Conservation (phyloP, 2,113 vertebrate species). For the Apus apus region DNA sequence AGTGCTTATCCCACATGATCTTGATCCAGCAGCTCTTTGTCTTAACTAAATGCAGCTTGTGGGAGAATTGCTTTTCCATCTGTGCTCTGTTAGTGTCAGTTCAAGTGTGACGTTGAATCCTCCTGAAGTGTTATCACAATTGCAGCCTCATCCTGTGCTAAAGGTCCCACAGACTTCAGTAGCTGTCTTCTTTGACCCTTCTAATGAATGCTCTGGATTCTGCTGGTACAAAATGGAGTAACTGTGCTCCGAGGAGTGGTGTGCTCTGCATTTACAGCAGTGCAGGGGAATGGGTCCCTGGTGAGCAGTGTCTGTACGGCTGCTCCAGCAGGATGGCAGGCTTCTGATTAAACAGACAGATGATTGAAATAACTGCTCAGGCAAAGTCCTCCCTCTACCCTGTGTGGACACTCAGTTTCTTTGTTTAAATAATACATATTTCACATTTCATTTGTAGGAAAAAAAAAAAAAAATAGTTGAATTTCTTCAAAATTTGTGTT, state of each 20-base stretch:
- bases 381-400: not conserved
- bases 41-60: not conserved
- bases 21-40: not conserved
- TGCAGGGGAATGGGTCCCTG: not conserved
- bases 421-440: conserved; percentile 19
- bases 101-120: not conserved
- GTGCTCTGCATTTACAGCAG: not conserved
- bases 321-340: not conserved
- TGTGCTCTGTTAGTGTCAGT: not conserved
- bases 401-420: not conserved
- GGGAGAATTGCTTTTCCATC: not conserved
- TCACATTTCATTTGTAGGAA: not conserved
- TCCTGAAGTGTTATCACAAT: not conserved
- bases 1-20: not conserved
- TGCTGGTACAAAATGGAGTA: not conserved
- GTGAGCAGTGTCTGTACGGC: not conserved
- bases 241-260: not conserved
- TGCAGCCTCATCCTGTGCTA: not conserved
- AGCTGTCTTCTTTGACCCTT: not conserved
- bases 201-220: not conserved
- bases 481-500: not conserved
- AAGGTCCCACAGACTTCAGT: not conserved
- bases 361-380: conserved; percentile 1
- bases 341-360: not conserved
- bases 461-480: not conserved